Evolutionary conservation across 2,113 vertebrate species (phyloP).

Genomic region (Urocitellus parryii): DNA sequence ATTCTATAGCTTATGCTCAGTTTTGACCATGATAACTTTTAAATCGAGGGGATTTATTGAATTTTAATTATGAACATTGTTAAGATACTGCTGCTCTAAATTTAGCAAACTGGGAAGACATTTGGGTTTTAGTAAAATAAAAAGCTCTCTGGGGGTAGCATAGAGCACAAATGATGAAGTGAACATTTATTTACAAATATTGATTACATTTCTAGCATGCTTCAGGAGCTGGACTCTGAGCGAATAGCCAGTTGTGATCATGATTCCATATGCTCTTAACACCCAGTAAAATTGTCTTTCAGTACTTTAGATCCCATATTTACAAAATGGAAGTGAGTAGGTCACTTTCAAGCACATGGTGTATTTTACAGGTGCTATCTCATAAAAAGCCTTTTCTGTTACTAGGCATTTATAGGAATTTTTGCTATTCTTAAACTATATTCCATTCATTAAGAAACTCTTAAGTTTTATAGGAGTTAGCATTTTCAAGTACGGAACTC

Average conservation of each 20-base stretch:
- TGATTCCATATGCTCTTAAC: background rate
- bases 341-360: background rate
- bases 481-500: background rate
- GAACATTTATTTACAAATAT: constrained; percentile 21
- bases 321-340: constrained; percentile 8
- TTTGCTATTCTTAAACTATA: background rate
- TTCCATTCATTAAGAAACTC: constrained; percentile 43
- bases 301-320: background rate
- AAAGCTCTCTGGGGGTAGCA: background rate
- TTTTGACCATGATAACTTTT: constrained; percentile 82
- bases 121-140: constrained; percentile 62
- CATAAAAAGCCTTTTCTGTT: background rate
- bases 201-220: background rate
- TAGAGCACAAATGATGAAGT: background rate
- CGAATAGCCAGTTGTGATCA: background rate
- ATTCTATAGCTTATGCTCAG: constrained; percentile 84
- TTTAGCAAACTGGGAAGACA: constrained; percentile 71
- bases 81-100: constrained; percentile 76
- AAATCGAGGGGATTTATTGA: constrained; percentile 85
- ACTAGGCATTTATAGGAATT: background rate
- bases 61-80: constrained; percentile 86
- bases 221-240: background rate
- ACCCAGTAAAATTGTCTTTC: background rate
- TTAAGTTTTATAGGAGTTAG: background rate
- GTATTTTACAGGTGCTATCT: constrained; percentile 1